Percentiles rank a stretch among this genome's conserved stretches.
These are phyloP conservation scores for Harmothoe impar DNA, from an alignment of 2,888 invertebrate species.

Conservation along the genomic window DNA sequence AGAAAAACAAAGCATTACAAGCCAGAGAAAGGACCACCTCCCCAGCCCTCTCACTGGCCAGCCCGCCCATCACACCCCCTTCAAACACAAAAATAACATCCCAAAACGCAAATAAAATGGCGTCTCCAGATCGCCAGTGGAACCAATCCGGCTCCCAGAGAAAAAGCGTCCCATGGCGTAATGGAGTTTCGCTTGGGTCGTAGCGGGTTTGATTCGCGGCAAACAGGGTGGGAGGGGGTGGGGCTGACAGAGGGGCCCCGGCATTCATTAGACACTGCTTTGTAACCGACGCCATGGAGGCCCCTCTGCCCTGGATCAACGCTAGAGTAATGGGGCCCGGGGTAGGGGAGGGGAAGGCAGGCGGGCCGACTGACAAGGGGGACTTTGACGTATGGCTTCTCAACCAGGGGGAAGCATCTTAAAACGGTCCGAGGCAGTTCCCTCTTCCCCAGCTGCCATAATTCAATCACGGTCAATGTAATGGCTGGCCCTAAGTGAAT, in stretches of 20 bases:
- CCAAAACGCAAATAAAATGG: conserved; percentile 3
- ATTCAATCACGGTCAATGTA: neutral
- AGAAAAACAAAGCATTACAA: conserved; percentile 26
- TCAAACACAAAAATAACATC: neutral
- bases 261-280: conserved; percentile 23
- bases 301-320: neutral
- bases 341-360: neutral
- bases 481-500: neutral
- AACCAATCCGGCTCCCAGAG: conserved; percentile 17
- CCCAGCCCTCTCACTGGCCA: neutral
- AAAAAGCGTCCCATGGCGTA: neutral
- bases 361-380: neutral
- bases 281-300: conserved; percentile 5
- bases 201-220: conserved; percentile 22
- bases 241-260: neutral
- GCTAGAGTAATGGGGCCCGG: neutral
- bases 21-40: neutral
- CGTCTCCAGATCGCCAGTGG: conserved; percentile 32
- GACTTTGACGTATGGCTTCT: neutral
- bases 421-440: conserved; percentile 12
- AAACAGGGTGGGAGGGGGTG: conserved; percentile 24
- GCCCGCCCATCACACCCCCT: neutral
- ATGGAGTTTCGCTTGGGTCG: conserved; percentile 10
- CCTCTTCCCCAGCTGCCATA: neutral
- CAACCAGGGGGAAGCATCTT: neutral